Evolutionary conservation across 1,140 invertebrate species (phyloP).

Genomic region (Zaprionus ornatus): DNA sequence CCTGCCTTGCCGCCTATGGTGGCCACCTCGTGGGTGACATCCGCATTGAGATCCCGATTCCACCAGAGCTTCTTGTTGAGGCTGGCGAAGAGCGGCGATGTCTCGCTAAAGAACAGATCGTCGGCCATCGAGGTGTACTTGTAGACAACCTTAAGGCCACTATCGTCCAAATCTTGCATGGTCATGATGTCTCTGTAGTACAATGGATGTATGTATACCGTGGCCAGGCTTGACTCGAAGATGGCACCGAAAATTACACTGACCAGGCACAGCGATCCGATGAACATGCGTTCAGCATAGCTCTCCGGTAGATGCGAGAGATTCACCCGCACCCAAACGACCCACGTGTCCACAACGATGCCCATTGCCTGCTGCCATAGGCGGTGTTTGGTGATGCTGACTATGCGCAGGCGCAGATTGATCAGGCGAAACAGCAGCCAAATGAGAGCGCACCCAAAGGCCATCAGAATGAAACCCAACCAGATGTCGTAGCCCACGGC

Average conservation of each 20-base stretch:
- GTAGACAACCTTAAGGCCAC: conserved; percentile 73
- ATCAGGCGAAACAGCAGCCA: conserved; percentile 58
- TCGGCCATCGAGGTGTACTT: conserved; percentile 82
- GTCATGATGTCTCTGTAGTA: conserved; percentile 84
- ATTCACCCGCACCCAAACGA: conserved; percentile 75
- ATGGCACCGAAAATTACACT: conserved; percentile 83
- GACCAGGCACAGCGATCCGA: conserved; percentile 76
- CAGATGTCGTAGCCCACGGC: conserved; percentile 80
- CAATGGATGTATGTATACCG: conserved; percentile 79
- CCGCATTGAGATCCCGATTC: conserved; percentile 59
- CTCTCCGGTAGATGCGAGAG: conserved; percentile 60
- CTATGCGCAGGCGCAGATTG: conserved; percentile 59
- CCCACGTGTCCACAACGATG: conserved; percentile 74
- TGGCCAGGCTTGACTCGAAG: conserved; percentile 82
- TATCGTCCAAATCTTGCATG: conserved; percentile 82
- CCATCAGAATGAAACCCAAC: conserved; percentile 68
- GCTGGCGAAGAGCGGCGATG: conserved; percentile 68
- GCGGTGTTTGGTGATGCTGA: not conserved
- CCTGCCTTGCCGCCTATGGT: conserved; percentile 62
- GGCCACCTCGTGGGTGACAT: conserved; percentile 67
- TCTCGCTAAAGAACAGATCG: conserved; percentile 79
- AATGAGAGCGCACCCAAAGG: conserved; percentile 58
- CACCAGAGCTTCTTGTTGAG: conserved; percentile 73
- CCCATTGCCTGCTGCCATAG: conserved; percentile 53
- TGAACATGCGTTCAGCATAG: conserved; percentile 71